Evolutionary conservation across 2,797 vertebrate genomes (phyloP).

Genomic region (Silurus lanzhouensis): DNA sequence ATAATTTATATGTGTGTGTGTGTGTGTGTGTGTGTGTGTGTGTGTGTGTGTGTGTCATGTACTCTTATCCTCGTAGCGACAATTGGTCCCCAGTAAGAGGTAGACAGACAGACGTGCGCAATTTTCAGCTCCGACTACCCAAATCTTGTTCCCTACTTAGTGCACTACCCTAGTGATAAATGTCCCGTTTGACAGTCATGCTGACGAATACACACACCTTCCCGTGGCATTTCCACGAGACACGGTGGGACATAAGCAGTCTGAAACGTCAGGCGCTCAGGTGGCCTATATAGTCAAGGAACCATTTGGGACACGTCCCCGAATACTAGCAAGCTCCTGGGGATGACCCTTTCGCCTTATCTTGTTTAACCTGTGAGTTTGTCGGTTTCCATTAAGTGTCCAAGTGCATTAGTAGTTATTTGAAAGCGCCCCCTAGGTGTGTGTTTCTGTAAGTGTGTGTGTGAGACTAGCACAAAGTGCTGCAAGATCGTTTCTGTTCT

Average conservation of each 20-base stretch:
- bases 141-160: background rate
- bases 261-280: background rate
- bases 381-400: background rate
- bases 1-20: background rate
- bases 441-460: background rate
- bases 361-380: background rate
- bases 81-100: no score
- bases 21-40: background rate
- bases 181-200: background rate
- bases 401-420: no score
- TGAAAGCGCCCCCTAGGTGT: background rate
- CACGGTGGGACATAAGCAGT: background rate
- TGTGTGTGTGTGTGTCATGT: background rate
- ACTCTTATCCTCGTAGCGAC: no score
- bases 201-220: background rate
- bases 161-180: background rate
- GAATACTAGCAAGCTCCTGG: background rate
- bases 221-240: background rate
- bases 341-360: background rate
- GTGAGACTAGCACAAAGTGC: slow-evolving; percentile 20
- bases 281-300: background rate
- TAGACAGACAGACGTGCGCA: background rate
- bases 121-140: background rate
- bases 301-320: background rate
- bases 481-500: slow-evolving; percentile 47